Evolutionary conservation across 1,140 invertebrate species (phyloP), one percentile per base, ranked within the genome.

Genomic region (Nylanderia fulva): DNA sequence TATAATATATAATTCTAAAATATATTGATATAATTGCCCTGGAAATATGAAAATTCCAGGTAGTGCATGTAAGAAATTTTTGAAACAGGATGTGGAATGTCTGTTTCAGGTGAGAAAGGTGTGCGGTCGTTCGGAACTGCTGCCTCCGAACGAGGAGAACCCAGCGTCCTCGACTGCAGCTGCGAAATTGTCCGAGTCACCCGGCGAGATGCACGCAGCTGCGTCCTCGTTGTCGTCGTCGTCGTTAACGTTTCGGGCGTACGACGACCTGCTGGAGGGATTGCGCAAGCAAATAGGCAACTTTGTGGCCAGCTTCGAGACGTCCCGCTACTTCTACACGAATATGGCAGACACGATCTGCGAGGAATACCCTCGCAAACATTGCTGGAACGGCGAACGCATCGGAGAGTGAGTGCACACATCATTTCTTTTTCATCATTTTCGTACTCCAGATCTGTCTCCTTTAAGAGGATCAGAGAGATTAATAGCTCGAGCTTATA

Each of bases 351-450:
- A 97, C 91, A 95, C 95, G 52, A 93, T 97, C 48, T 98, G 97
- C 92, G 95, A 95, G 24, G 95, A 96, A 8, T 94, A 95, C 77
- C 93, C 93, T 24, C 92, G 94, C 85, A 92, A 90, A 68, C 89
- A 84, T 61, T 98, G 97, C 92, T 98, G 97, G 97, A 98, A 97
- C 91, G 97, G 97, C 52, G 96, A 97, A 86, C 93, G 95, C 80
- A 94, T 97, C 87, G 97, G 96, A 94, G 97, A 97, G 97, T 98
- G 90, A 97, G 97, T 97, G 89, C 27, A 71, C 33, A 58, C 1
- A 29, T n/a, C n/a, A 29, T 56, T 54, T n/a, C 29, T 56, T 45
- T 9, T 27, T 52, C n/a, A 1, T 18, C 15, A 48, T 9, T 36
- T 13, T n/a, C n/a, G n/a, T 54, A 24, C 64, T 52, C 18, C 0